These are phyloP conservation scores for Enoplosus armatus DNA, from an alignment of 2,797 vertebrate species.

Conservation along the genomic window DNA sequence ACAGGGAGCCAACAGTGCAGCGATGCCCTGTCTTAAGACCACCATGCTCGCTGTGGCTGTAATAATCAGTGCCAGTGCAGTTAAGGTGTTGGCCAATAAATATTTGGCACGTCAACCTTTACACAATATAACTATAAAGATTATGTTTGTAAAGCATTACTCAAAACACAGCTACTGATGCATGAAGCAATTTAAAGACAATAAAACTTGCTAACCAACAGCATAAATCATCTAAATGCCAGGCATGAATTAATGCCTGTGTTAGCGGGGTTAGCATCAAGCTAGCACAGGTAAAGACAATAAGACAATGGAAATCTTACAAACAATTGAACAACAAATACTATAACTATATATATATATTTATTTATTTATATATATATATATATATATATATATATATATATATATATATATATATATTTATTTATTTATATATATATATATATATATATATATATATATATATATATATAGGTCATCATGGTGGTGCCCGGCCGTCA, in stretches of 20 bases:
- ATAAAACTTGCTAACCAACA: conserved; percentile 9
- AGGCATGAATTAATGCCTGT: conserved; percentile 20
- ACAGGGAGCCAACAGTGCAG: neutral
- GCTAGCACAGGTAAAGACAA: neutral
- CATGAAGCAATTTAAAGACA: conserved; percentile 21
- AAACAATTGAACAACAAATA: conserved; percentile 7
- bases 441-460: no score
- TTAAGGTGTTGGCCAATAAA: conserved; percentile 1
- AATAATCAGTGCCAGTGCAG: neutral
- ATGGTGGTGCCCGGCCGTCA: no score
- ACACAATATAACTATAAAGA: neutral
- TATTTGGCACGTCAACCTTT: neutral
- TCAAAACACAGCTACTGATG: conserved; percentile 13
- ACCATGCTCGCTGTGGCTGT: neutral
- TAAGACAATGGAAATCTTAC: neutral
- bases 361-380: no score
- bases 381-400: no score
- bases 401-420: no score
- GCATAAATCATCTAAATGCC: conserved; percentile 16
- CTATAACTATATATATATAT: no score
- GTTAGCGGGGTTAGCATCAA: neutral
- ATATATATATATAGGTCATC: no score
- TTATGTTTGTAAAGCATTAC: neutral
- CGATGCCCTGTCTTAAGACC: neutral
- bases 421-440: no score